These are phyloP conservation scores for Luscinia megarhynchos DNA, from an alignment of 2,797 vertebrate genomes.

Conservation along the genomic window DNA sequence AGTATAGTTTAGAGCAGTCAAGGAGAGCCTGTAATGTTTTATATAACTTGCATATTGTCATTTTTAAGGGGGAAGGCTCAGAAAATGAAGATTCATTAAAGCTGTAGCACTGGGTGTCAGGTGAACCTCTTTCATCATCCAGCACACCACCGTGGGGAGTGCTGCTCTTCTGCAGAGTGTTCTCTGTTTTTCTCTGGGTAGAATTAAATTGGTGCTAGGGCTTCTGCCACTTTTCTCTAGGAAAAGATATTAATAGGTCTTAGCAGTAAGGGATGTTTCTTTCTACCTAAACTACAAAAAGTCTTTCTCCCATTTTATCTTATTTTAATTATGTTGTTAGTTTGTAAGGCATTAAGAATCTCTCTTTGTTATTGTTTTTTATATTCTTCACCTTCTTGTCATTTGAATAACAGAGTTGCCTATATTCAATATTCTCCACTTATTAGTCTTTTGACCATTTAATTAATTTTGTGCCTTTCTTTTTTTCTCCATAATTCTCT, in stretches of 20 bases:
- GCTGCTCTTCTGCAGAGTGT: neutral
- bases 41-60: constrained; percentile 32
- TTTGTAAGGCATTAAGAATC: neutral
- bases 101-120: neutral
- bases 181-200: neutral
- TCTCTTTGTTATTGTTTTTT: neutral
- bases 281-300: neutral
- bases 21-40: constrained; percentile 39
- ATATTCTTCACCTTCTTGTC: neutral
- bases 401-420: neutral
- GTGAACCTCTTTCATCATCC: constrained; percentile 38
- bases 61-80: constrained; percentile 18
- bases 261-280: neutral
- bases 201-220: constrained; percentile 54
- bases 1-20: constrained; percentile 13
- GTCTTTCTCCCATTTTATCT: neutral
- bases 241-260: constrained; percentile 41
- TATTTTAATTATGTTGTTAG: neutral
- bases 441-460: neutral
- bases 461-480: neutral
- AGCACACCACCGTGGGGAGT: neutral
- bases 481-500: neutral
- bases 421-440: neutral
- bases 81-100: constrained; percentile 67
- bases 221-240: constrained; percentile 22